Percentiles rank a stretch among this genome's conserved stretches.
Evolutionary conservation across 2,113 vertebrate species (phyloP).

Genomic region (Mesembrinibis cayennensis): DNA sequence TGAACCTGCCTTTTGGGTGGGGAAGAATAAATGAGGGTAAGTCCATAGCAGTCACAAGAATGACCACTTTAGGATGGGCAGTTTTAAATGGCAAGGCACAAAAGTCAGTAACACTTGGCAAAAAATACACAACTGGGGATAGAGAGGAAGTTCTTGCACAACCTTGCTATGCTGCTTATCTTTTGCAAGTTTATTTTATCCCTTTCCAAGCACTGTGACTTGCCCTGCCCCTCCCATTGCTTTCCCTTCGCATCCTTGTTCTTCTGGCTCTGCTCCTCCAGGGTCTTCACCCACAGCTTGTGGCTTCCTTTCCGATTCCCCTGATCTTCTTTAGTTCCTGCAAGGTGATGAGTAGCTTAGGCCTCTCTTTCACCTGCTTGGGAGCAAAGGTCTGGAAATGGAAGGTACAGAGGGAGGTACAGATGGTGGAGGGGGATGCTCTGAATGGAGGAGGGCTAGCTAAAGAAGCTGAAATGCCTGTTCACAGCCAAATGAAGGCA

Average conservation of each 20-base stretch:
- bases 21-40: neutral
- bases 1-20: neutral
- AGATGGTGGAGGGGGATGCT: neutral
- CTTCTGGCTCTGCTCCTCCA: neutral
- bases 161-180: neutral
- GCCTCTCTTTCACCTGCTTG: neutral
- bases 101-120: neutral
- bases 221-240: neutral
- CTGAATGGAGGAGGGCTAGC: neutral
- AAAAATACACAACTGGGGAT: neutral
- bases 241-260: neutral
- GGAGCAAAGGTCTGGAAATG: neutral
- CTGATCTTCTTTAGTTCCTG: neutral
- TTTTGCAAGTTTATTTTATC: neutral
- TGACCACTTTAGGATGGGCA: neutral
- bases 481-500: neutral
- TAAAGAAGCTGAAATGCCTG: neutral
- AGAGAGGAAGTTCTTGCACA: neutral
- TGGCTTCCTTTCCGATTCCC: rapidly evolving
- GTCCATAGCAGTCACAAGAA: rapidly evolving
- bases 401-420: neutral
- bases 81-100: neutral
- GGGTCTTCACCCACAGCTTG: neutral
- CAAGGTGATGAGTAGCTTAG: neutral
- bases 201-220: neutral